These are phyloP conservation scores for Panonychus citri DNA, from an alignment of 1,140 invertebrate genomes.

Conservation along the genomic window DNA sequence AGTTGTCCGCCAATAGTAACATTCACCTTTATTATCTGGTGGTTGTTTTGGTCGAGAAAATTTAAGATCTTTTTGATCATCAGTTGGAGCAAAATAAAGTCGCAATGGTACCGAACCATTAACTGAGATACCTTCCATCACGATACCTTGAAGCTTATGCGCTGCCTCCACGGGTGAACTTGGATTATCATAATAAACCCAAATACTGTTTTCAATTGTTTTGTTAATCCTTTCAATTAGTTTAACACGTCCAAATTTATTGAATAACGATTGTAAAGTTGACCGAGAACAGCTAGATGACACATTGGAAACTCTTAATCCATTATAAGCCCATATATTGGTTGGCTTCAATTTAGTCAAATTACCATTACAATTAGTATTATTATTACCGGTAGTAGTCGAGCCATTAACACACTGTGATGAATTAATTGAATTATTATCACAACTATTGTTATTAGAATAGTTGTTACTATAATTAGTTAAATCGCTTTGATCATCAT, in stretches of 20 bases:
- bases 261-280: slow-evolving; percentile 2
- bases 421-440: neutral
- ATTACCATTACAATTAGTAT: neutral
- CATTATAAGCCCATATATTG: slow-evolving; percentile 11
- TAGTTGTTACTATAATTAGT: no score
- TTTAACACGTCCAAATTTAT: slow-evolving; percentile 6
- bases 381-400: neutral
- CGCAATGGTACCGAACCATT: neutral
- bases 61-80: slow-evolving; percentile 10
- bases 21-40: slow-evolving; percentile 7
- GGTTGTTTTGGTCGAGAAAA: slow-evolving; percentile 10
- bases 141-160: slow-evolving; percentile 1
- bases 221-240: slow-evolving; percentile 1
- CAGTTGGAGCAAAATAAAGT: slow-evolving; percentile 10
- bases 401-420: neutral
- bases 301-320: slow-evolving; percentile 8
- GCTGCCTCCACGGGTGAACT: slow-evolving; percentile 8
- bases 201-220: neutral
- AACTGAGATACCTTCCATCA: neutral
- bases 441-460: no score
- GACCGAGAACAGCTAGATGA: neutral
- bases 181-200: slow-evolving; percentile 10
- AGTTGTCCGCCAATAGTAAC: slow-evolving; percentile 12
- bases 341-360: slow-evolving; percentile 7
- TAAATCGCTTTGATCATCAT: neutral